phyloP scores from a whole-genome alignment of 2,797 vertebrate species.

The Lacerta agilis region DNA sequence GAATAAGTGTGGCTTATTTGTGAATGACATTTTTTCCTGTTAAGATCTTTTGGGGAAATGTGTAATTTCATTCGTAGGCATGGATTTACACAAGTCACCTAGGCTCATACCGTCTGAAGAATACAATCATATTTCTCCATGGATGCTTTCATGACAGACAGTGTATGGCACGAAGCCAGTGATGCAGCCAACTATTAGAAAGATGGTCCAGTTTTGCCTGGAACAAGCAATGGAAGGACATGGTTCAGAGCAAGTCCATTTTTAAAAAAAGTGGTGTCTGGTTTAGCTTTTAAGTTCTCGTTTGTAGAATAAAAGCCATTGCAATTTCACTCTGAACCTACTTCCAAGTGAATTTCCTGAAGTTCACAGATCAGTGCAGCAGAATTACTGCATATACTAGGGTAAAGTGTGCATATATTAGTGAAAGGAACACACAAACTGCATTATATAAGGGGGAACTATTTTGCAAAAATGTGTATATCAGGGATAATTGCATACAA shows the following conservation, averaged over 20 bases:
- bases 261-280: neutral
- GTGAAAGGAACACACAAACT: no score
- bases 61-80: conserved; percentile 38
- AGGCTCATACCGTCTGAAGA: conserved; percentile 37
- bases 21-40: conserved; percentile 40
- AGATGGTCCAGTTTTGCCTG: conserved; percentile 23
- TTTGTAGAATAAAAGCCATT: neutral
- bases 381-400: neutral
- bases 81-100: conserved; percentile 33
- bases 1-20: conserved; percentile 43
- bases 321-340: neutral
- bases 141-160: conserved; percentile 47
- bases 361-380: neutral
- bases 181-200: conserved; percentile 41
- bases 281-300: neutral
- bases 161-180: conserved; percentile 28
- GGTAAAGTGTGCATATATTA: no score
- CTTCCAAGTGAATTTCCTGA: neutral
- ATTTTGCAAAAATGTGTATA: no score
- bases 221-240: conserved; percentile 21
- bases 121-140: conserved; percentile 23
- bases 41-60: conserved; percentile 49
- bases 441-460: no score
- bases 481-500: no score
- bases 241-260: conserved; percentile 14